Conservation (phyloP, 2,888 invertebrate genomes). For the Girardia tigrina region DNA sequence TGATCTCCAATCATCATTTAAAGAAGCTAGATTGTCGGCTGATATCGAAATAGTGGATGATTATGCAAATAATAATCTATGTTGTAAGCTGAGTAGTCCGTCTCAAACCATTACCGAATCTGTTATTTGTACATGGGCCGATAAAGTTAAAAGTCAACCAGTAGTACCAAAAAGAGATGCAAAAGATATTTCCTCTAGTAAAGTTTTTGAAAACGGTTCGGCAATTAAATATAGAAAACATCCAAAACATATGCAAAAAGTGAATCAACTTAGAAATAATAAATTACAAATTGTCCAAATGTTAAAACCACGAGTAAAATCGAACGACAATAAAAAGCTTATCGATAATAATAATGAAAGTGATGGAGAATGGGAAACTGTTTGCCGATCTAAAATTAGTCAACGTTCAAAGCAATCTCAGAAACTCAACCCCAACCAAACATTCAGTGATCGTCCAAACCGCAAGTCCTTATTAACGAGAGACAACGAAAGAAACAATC, state of each 20-base stretch:
- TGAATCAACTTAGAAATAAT: not conserved
- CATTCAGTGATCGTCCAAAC: not conserved
- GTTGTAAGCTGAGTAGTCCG: not conserved
- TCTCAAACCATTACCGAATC: not conserved
- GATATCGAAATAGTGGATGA: not conserved
- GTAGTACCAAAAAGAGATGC: not conserved
- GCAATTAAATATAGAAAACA: not conserved
- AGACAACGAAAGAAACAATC: not conserved
- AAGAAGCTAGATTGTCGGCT: not conserved
- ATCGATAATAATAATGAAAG: not conserved
- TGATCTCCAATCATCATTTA: not conserved
- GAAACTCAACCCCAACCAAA: not conserved
- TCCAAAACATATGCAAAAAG: not conserved
- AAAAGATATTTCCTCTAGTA: not conserved
- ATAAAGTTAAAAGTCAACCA: not conserved
- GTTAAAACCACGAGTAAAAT: not conserved
- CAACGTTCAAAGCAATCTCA: not conserved
- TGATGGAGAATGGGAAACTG: conserved; percentile 17
- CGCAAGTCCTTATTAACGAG: not conserved
- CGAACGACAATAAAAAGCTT: not conserved
- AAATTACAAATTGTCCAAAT: not conserved
- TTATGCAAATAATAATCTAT: not conserved
- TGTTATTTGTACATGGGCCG: conserved; percentile 35
- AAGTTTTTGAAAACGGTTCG: not conserved
- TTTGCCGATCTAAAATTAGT: not conserved